Evolutionary conservation across 2,888 invertebrate species (phyloP), one percentile per base, ranked within the genome.

Genomic region (Therioaphis trifolii): DNA sequence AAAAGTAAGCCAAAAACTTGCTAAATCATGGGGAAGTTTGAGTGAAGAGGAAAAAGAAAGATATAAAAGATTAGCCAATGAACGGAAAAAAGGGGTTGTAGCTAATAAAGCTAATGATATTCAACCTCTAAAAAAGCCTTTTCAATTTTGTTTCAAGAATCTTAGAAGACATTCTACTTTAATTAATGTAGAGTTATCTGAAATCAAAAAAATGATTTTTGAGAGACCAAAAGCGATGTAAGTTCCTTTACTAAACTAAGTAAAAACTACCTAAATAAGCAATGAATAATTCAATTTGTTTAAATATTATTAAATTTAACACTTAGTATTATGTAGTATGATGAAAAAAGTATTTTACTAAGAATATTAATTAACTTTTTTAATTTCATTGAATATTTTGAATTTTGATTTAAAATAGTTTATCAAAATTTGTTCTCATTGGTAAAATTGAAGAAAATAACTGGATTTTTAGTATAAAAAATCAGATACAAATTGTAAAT

Each of bases 1-100:
- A 4, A 88, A 88, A 86, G 87, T 89, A 11, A 89, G 89, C n/a
- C 86, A 86, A 66, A 84, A 87, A n/a, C 86, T 90, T 76, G 88
- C 88, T 18, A 85, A 86, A 66, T 86, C 87, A 5, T 90, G 90
- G 90, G 88, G 88, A 85, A 85, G 87, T 66, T 86, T 90, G 66
- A 86, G 88, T 0, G 85, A 87, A 2, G 88, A 88, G 55, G 89
- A 90, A 84, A 89, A 88, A 76, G 88, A 88, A 21, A 87, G 87
- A 85, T 90, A 89, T 85, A 86, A 88, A 75, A 87, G 87, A 71
- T 79, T 87, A 12, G 87, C 87, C 72, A 82, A 87, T 71, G 85
- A 86, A 63, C 63, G 85, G 40, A 77, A 74, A 85, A 84, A 85
- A 52, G 18, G 24, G 18, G 66, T 82, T 58, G 29, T 63, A 63